These are phyloP conservation scores for Sylvilagus bachmani DNA, from an alignment of 2,113 vertebrate genomes.

Conservation along the genomic window DNA sequence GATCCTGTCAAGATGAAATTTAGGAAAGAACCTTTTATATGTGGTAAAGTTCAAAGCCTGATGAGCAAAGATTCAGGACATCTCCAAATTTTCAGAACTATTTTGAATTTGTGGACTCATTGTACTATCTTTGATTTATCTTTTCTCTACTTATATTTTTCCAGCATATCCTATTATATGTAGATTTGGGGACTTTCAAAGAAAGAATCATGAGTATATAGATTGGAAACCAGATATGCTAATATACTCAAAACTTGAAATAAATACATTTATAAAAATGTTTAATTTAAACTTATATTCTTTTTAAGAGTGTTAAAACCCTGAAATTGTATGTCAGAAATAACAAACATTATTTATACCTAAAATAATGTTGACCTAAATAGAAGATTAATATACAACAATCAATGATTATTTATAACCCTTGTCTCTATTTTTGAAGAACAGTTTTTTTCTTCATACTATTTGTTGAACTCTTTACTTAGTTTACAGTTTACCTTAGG, in stretches of 20 bases:
- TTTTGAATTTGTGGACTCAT: neutral
- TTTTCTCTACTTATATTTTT: neutral
- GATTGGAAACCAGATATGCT: neutral
- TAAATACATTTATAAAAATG: neutral
- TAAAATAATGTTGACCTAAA: neutral
- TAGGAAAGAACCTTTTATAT: neutral
- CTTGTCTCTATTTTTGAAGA: too few relatives aligned
- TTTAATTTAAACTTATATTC: neutral
- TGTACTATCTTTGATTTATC: neutral
- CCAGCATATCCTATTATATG: neutral
- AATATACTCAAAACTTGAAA: neutral
- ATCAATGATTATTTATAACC: too few relatives aligned
- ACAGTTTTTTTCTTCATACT: too few relatives aligned
- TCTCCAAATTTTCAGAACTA: neutral
- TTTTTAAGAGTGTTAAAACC: neutral
- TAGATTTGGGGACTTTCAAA: neutral
- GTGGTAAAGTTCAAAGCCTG: neutral
- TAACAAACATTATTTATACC: neutral
- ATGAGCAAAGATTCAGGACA: neutral
- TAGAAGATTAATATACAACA: neutral
- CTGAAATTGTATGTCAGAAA: neutral
- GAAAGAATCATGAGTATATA: neutral
- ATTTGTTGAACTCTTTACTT: too few relatives aligned
- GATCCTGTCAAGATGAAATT: neutral
- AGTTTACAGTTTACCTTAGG: too few relatives aligned